Percentiles rank a stretch among this genome's conserved stretches.
Conservation (phyloP, 2,113 vertebrate genomes). For the Caretta caretta region DNA sequence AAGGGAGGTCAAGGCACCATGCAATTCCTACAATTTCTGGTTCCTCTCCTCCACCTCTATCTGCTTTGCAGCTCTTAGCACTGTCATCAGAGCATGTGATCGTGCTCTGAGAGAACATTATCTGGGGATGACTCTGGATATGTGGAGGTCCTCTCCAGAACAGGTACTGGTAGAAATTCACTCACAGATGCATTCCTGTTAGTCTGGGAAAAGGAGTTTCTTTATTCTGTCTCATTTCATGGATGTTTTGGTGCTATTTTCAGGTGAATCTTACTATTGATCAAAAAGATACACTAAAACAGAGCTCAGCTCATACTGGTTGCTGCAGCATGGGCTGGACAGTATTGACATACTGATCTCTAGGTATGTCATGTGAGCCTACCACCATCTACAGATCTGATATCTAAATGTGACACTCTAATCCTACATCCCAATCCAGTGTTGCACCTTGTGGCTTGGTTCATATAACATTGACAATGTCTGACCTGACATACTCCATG, state of each 20-base stretch:
- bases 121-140: background rate
- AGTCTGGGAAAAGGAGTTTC: background rate
- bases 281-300: background rate
- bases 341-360: background rate
- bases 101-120: background rate
- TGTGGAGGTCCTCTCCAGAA: background rate
- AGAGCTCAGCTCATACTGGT: background rate
- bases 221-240: background rate
- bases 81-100: background rate
- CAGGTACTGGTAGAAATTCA: background rate
- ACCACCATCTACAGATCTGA: background rate
- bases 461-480: background rate
- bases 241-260: background rate
- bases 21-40: background rate
- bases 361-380: accelerated
- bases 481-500: background rate
- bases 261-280: background rate
- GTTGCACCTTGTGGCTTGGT: background rate
- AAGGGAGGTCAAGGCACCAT: background rate
- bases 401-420: background rate
- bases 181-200: background rate
- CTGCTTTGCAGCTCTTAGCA: background rate
- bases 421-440: background rate
- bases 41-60: background rate
- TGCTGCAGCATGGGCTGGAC: background rate